Evolutionary conservation across 2,888 invertebrate genomes (phyloP).

Genomic region (Physocephala rufipes): DNA sequence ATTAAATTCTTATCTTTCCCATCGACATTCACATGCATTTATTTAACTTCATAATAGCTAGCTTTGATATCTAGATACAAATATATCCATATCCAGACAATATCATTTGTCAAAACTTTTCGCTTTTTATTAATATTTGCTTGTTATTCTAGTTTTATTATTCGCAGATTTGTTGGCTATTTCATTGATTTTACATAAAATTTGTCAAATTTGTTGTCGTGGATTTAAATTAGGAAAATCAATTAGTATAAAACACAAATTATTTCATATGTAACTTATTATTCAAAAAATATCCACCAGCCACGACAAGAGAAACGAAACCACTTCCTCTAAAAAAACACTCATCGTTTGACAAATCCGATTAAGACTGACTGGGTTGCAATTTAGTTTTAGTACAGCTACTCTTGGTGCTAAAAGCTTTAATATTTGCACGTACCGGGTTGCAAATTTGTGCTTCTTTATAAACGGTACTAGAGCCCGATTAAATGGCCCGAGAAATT

Average conservation of each 20-base stretch:
- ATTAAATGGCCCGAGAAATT: no score
- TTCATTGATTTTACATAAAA: neutral
- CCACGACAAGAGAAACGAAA: constrained; percentile 19
- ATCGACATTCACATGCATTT: no score
- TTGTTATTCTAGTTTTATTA: neutral
- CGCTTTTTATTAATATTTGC: neutral
- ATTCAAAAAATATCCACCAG: constrained; percentile 13
- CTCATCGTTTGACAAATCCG: constrained; percentile 13
- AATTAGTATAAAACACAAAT: no score
- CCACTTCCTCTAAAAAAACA: constrained; percentile 14
- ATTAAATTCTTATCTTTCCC: no score
- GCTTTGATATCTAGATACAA: neutral
- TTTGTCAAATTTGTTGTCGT: neutral
- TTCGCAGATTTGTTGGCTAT: neutral
- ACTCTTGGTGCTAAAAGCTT: no score
- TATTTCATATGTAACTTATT: constrained; percentile 20
- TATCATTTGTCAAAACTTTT: no score
- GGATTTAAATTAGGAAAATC: neutral
- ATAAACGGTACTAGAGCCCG: neutral
- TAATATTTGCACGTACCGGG: no score
- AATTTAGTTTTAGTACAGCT: neutral
- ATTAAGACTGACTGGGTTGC: constrained; percentile 9
- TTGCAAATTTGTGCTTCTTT: neutral
- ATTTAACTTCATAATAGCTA: neutral
- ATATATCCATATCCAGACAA: no score